Percentiles rank a stretch among this genome's conserved stretches.
These are phyloP conservation scores for Bostrychus sinensis DNA, from an alignment of 2,113 vertebrate species.

Conservation along the genomic window DNA sequence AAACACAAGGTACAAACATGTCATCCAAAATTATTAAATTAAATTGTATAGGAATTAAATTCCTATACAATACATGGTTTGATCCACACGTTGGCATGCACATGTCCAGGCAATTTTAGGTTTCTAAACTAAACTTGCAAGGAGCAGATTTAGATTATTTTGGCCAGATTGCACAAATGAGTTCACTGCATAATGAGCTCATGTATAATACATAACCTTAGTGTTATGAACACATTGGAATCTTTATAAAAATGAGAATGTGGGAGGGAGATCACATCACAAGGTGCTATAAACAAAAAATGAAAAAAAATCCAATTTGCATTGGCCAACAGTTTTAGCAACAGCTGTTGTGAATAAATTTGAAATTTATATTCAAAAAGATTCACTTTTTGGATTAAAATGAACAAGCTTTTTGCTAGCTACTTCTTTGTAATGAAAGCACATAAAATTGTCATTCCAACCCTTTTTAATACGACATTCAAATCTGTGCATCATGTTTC, in stretches of 20 bases:
- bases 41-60: background rate
- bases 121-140: background rate
- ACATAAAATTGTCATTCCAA: too few relatives aligned
- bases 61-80: too few relatives aligned
- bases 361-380: constrained; percentile 28
- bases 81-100: too few relatives aligned
- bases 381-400: background rate
- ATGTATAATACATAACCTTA: background rate
- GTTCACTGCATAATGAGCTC: background rate
- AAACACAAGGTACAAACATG: constrained; percentile 12
- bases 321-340: constrained; percentile 38
- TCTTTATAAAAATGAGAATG: constrained; percentile 4
- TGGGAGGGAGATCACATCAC: background rate
- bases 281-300: constrained; percentile 22
- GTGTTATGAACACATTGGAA: background rate
- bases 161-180: constrained; percentile 2
- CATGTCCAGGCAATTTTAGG: too few relatives aligned
- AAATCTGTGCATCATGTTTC: background rate
- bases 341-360: constrained; percentile 47
- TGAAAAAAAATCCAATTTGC: constrained; percentile 1
- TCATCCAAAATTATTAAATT: background rate
- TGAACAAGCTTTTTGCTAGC: background rate
- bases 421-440: background rate
- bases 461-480: background rate
- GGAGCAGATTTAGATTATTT: background rate